Percentiles rank a stretch among this genome's conserved stretches.
Evolutionary conservation across 2,888 invertebrate genomes (phyloP).

Genomic region (Drosophila cognata): DNA sequence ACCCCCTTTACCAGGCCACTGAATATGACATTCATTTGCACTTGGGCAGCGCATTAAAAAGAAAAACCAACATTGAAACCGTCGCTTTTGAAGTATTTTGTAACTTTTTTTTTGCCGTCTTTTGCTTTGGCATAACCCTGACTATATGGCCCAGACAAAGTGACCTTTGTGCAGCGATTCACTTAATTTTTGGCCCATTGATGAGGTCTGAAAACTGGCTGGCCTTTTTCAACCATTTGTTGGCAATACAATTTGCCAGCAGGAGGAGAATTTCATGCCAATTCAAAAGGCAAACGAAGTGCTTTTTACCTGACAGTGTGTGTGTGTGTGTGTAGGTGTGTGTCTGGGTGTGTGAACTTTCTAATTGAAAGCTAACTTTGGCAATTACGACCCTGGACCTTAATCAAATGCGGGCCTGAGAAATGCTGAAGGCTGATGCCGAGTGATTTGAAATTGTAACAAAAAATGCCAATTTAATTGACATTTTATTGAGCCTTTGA

Average conservation of each 20-base stretch:
- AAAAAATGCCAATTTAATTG: conserved; percentile 73
- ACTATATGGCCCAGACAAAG: conserved; percentile 57
- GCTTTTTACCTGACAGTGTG: conserved; percentile 50
- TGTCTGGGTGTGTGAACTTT: conserved; percentile 63
- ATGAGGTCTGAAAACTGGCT: conserved; percentile 34
- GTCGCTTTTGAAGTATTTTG: conserved; percentile 52
- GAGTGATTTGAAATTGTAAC: conserved; percentile 55
- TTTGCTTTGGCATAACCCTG: conserved; percentile 53
- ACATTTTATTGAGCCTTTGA: conserved; percentile 77
- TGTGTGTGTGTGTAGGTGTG: conserved; percentile 4
- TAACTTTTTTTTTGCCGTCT: conserved; percentile 34
- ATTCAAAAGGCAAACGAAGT: conserved; percentile 69
- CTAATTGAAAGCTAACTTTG: conserved; percentile 82
- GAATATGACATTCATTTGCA: conserved; percentile 56
- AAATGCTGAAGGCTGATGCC: conserved; percentile 3
- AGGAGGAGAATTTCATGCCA: conserved; percentile 51
- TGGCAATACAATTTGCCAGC: conserved; percentile 53
- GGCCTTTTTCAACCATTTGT: conserved; percentile 40
- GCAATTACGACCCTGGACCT: conserved; percentile 71
- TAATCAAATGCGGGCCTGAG: conserved; percentile 67
- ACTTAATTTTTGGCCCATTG: conserved; percentile 42
- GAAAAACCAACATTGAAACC: conserved; percentile 25
- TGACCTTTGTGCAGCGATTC: conserved; percentile 66
- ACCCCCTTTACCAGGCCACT: conserved; percentile 18
- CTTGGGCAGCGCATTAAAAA: conserved; percentile 28